These are phyloP conservation scores for Drosophila vallismaia DNA, from an alignment of 2,888 invertebrate species.

Conservation along the genomic window DNA sequence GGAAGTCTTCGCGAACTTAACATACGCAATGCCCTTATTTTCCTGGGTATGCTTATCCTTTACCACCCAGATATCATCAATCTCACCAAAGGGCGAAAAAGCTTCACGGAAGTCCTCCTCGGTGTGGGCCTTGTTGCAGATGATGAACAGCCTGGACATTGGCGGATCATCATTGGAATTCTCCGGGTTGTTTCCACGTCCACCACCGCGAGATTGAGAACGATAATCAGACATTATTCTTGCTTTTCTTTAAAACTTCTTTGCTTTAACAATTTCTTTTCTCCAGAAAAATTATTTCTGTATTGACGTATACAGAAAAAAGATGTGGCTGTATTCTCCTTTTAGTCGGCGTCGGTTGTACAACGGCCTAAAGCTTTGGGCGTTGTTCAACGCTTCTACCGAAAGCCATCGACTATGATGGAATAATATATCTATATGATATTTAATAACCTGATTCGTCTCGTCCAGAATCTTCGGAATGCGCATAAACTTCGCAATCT, in stretches of 20 bases:
- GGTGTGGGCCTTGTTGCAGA: slow-evolving; percentile 90
- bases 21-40: slow-evolving; percentile 94
- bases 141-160: slow-evolving; percentile 94
- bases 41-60: slow-evolving; percentile 91
- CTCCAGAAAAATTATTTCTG: not conserved
- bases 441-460: slow-evolving; percentile 89
- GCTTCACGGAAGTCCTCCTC: slow-evolving; percentile 91
- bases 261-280: not conserved
- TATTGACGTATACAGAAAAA: slow-evolving; percentile 41
- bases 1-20: slow-evolving; percentile 95
- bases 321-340: not conserved
- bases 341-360: no score
- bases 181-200: slow-evolving; percentile 67
- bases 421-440: not conserved
- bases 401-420: slow-evolving; percentile 89
- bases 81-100: slow-evolving; percentile 91
- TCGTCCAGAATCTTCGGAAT: slow-evolving; percentile 97
- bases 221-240: slow-evolving; percentile 81
- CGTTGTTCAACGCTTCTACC: slow-evolving; percentile 92
- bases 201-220: slow-evolving; percentile 80
- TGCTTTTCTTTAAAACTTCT: slow-evolving; percentile 4
- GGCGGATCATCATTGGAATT: slow-evolving; percentile 87
- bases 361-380: slow-evolving; percentile 86
- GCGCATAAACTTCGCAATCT: slow-evolving; percentile 97
- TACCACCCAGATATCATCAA: slow-evolving; percentile 95